These are phyloP conservation scores for Byasa hedistus DNA, from an alignment of 2,888 invertebrate genomes.

Conservation along the genomic window DNA sequence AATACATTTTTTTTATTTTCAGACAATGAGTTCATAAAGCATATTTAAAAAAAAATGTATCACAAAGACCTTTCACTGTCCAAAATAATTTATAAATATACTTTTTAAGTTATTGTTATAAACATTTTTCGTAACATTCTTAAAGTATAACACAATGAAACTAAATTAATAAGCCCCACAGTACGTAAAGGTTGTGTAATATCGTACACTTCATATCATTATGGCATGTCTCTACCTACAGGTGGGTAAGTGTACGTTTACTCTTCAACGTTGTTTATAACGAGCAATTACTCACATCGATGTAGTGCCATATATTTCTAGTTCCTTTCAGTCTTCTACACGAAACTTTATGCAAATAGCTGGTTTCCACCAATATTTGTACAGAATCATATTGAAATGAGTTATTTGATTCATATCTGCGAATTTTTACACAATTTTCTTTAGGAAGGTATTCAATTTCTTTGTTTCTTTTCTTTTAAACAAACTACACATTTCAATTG, in stretches of 20 bases:
- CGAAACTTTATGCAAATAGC: background rate
- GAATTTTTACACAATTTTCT: no score
- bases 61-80: no score
- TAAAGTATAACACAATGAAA: background rate
- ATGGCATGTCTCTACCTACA: conserved; percentile 43
- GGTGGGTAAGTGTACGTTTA: conserved; percentile 49
- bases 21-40: no score
- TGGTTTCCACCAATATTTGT: background rate
- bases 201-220: conserved; percentile 60
- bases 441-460: no score
- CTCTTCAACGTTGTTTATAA: conserved; percentile 37
- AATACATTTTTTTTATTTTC: no score
- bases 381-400: background rate
- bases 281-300: conserved; percentile 6
- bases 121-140: no score
- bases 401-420: conserved; percentile 1
- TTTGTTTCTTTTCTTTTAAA: conserved; percentile 33
- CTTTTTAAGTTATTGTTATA: no score
- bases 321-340: conserved; percentile 4
- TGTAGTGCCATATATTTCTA: conserved; percentile 4
- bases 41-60: no score
- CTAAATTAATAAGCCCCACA: background rate
- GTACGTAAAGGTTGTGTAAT: conserved; percentile 36
- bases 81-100: no score
- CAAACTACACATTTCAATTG: conserved; percentile 52